phyloP scores from a whole-genome alignment of 2,113 vertebrate genomes.

The Microtus oregoni region DNA sequence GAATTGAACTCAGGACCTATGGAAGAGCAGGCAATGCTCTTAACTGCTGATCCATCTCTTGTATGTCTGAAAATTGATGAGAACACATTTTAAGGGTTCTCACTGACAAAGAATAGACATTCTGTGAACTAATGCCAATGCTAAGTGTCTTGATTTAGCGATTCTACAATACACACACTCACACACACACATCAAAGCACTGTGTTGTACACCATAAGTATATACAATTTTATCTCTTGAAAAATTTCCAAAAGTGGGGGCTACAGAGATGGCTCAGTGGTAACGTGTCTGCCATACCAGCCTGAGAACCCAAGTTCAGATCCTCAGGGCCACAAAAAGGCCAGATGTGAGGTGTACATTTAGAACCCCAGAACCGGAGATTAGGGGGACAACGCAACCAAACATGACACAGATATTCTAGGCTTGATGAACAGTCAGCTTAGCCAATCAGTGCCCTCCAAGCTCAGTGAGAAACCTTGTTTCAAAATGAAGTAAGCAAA shows the following conservation, averaged over 20 bases:
- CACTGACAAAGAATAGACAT: neutral
- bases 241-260: neutral
- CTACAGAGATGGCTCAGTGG: neutral
- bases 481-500: neutral
- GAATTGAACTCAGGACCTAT: too few species aligned
- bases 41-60: too few species aligned
- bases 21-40: too few species aligned
- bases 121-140: neutral
- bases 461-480: neutral
- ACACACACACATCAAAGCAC: neutral
- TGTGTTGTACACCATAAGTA: neutral
- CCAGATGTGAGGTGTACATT: neutral
- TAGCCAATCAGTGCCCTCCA: neutral
- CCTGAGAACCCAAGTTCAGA: neutral
- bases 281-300: neutral
- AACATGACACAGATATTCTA: neutral
- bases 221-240: neutral
- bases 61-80: neutral
- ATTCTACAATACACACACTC: neutral
- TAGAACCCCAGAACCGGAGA: too few species aligned
- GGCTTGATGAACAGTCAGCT: neutral
- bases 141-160: neutral
- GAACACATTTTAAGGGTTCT: neutral
- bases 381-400: neutral
- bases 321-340: neutral